Base-by-base conservation (phyloP, 2,888 invertebrate genomes). In the Cheilosia scutellata region DNA sequence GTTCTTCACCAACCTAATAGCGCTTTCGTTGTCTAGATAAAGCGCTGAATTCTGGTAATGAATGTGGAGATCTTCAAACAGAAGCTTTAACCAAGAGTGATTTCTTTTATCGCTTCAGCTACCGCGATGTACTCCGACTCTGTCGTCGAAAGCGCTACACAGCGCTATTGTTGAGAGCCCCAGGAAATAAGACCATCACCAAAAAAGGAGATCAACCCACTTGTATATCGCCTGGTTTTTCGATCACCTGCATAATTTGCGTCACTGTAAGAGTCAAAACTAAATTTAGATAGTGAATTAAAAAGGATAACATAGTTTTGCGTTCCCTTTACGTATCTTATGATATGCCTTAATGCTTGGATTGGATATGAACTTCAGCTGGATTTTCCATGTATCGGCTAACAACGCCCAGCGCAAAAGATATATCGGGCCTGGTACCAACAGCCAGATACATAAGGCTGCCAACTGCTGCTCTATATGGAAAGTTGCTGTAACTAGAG, bases 81-180 rank as follows among this genome's bases (percentile, higher is more conserved):
- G 37, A 20, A 86, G 47, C 7, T 58, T 72, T 9, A 90, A 60
- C 90, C 90, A 91, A 4, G n/a, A 90, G 68, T 1, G 88, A 11
- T n/a, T 63, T 90, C 90, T 55, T 88, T 87, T 4, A 87, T 75
- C 6, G 87, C 88, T 68, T 89, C 88, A 63, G 88, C 88, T 7
- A 89, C 89, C 5, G 90, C 89, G 0, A 90, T 87, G 29, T 88
- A 82, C 71, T 90, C 89, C 0, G 90, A 89, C 29, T 79, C 79
- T 0, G 72, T 90, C 2, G 89, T 89, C 5, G 89, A 90, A n/a
- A 89, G 79, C 6, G 88, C 82, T 5, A 90, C 89, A 5, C 63
- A 33, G 70, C 20, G 20, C 20, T 63, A 5, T 20, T 20, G 47
- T 6, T 20, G 31, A 6, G 33, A 63, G 9, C 20, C 11, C 65